phyloP scores from a whole-genome alignment of 2,797 vertebrate genomes.

The Microctenopoma steveboyesi region DNA sequence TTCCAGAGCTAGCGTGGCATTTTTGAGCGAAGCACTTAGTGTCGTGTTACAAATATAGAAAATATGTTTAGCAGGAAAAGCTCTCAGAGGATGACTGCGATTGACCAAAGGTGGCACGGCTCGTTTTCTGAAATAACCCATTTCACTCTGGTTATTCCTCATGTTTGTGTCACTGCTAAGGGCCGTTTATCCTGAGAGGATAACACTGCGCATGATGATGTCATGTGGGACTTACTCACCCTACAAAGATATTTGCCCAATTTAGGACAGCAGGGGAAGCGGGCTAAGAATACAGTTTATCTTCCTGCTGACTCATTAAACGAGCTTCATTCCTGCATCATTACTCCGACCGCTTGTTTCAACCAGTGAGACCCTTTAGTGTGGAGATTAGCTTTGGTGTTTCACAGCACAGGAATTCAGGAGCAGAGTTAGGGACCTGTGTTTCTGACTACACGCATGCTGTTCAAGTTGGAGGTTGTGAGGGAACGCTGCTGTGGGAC shows the following conservation, averaged over 20 bases:
- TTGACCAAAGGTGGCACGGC: neutral
- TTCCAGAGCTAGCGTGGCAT: slow-evolving; percentile 21
- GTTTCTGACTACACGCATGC: slow-evolving; percentile 23
- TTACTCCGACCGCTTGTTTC: neutral
- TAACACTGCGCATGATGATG: slow-evolving; percentile 1
- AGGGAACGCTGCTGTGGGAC: slow-evolving; percentile 26
- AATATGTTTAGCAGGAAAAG: slow-evolving; percentile 25
- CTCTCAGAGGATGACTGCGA: neutral
- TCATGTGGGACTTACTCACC: slow-evolving; percentile 21
- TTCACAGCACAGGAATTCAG: slow-evolving; percentile 52
- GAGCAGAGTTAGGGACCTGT: slow-evolving; percentile 9
- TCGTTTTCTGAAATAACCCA: neutral
- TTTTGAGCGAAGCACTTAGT: slow-evolving; percentile 16
- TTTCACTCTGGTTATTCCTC: neutral
- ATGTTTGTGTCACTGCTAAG: neutral
- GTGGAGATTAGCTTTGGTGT: slow-evolving; percentile 11
- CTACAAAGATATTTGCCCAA: slow-evolving; percentile 25
- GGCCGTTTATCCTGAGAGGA: neutral
- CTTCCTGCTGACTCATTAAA: slow-evolving; percentile 37
- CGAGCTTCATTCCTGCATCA: slow-evolving; percentile 9
- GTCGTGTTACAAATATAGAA: slow-evolving; percentile 18
- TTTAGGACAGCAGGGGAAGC: slow-evolving; percentile 7
- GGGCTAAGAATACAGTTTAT: neutral
- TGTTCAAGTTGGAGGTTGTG: slow-evolving; percentile 32
- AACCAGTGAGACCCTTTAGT: neutral